phyloP scores from a whole-genome alignment of 2,113 vertebrate genomes.

The Taxidea taxus region DNA sequence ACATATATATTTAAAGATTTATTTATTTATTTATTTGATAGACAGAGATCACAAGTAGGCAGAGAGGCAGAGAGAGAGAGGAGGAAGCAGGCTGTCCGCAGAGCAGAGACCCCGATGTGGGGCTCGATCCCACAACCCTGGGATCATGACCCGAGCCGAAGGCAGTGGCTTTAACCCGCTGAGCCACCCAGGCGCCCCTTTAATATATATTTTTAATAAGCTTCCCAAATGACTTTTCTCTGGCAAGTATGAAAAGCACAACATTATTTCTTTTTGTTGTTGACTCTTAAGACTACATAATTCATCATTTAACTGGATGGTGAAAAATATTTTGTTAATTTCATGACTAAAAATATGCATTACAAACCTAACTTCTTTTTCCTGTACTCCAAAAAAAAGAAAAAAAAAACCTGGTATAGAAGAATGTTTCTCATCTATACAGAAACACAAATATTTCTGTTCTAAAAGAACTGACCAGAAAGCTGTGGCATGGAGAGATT shows the following conservation, averaged over 20 bases:
- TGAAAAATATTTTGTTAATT: not conserved
- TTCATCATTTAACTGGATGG: not conserved
- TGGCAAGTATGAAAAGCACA: not conserved
- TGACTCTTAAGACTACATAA: not conserved
- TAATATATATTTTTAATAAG: slow-evolving; percentile 15
- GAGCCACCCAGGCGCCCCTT: too few species aligned
- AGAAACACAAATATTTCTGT: not conserved
- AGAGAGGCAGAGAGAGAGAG: too few species aligned
- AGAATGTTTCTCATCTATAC: not conserved
- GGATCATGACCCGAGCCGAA: too few species aligned
- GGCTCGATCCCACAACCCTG: too few species aligned
- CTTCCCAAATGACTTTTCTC: not conserved
- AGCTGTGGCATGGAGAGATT: not conserved
- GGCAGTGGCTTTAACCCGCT: too few species aligned
- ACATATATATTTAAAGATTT: too few species aligned
- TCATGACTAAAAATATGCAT: not conserved
- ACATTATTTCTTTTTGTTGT: not conserved
- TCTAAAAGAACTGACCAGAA: not conserved
- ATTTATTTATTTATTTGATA: too few species aligned
- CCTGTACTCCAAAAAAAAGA: not conserved
- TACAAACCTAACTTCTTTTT: not conserved
- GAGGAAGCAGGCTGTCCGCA: too few species aligned
- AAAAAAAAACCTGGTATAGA: not conserved
- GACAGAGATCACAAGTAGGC: too few species aligned
- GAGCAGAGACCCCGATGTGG: too few species aligned